These are phyloP conservation scores for Athalia rosae DNA, from an alignment of 2,888 invertebrate species.

Conservation along the genomic window DNA sequence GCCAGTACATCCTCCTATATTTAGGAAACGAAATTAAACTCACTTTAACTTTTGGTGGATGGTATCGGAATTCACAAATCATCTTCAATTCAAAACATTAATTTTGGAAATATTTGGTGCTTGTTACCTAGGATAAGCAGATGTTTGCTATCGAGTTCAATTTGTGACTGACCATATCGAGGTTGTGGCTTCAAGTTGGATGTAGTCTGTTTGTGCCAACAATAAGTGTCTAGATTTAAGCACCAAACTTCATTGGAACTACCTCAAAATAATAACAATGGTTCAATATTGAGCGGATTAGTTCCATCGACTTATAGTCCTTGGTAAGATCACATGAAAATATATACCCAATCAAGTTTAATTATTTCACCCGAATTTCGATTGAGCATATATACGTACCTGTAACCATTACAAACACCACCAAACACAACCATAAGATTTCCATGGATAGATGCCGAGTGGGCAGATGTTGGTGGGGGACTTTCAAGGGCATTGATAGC, in stretches of 20 bases:
- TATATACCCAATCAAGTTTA: conserved; percentile 51
- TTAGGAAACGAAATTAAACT: conserved; percentile 27
- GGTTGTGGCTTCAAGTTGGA: conserved; percentile 83
- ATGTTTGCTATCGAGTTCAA: conserved; percentile 85
- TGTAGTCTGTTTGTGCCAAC: conserved; percentile 87
- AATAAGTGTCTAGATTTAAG: conserved; percentile 84
- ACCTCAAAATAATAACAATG: conserved; percentile 51
- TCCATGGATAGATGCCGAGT: conserved; percentile 90
- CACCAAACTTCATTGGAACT: conserved; percentile 93
- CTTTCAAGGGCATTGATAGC: conserved; percentile 78
- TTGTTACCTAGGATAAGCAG: conserved; percentile 82
- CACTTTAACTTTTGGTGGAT: background rate
- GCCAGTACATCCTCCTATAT: conserved; percentile 87
- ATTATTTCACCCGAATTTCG: conserved; percentile 63
- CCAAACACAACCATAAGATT: conserved; percentile 91
- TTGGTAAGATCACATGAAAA: too few relatives aligned
- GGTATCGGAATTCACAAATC: background rate
- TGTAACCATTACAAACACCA: conserved; percentile 73
- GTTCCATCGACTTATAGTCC: background rate
- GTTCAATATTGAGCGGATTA: conserved; percentile 25
- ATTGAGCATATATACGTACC: conserved; percentile 55
- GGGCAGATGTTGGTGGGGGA: conserved; percentile 92
- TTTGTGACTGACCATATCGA: conserved; percentile 95
- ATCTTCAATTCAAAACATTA: background rate
- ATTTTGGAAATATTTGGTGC: background rate